Evolutionary conservation across 2,888 invertebrate genomes (phyloP), one percentile per base, ranked within the genome.

Genomic region (Parochlus steinenii): DNA sequence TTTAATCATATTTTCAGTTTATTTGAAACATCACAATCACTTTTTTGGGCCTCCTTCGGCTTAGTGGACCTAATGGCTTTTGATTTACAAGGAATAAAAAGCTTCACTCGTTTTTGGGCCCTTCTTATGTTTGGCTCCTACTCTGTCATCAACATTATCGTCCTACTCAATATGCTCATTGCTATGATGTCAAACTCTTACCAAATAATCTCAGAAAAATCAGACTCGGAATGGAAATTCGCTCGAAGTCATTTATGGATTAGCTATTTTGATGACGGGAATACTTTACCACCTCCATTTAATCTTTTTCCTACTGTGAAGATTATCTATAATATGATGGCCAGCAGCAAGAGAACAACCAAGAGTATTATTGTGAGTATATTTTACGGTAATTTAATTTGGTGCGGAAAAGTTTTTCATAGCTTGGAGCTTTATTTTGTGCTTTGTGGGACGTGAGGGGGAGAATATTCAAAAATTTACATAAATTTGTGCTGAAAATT

Each of bases 181-280:
- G 97, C 97, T 51, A 97, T 97, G 97, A 95, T 97, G 93, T 92
- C 90, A 40, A 95, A 90, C 58, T 95, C 93, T 2, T 97, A 95
- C 61, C 92, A 93, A 62, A 85, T 90, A 42, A 97, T 97, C 49
- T 93, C 90, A 48, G 90, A 92, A 69, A 71, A 90, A 51, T 79
- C 92, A 3, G 95, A 95, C 51, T 77, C 78, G 1, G 93, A 95
- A 61, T 95, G 95, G 95, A 95, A 95, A 59, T 95, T 93, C 51
- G 93, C 93, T 0, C 68, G 95, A 31, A 87, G 87, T 44, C 86
- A 86, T 52, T 63, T 97, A 29, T 97, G 95, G 93, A 89, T 95
- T 67, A 90, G 90, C 47, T 95, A 92, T 57, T 95, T 97, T 52
- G 89, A 87, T 46, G 85, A 80, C 41, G 83, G 83, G 0, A 85